Evolutionary conservation across 2,888 invertebrate genomes (phyloP), one percentile per base, ranked within the genome.

Genomic region (Drosophila monieri): DNA sequence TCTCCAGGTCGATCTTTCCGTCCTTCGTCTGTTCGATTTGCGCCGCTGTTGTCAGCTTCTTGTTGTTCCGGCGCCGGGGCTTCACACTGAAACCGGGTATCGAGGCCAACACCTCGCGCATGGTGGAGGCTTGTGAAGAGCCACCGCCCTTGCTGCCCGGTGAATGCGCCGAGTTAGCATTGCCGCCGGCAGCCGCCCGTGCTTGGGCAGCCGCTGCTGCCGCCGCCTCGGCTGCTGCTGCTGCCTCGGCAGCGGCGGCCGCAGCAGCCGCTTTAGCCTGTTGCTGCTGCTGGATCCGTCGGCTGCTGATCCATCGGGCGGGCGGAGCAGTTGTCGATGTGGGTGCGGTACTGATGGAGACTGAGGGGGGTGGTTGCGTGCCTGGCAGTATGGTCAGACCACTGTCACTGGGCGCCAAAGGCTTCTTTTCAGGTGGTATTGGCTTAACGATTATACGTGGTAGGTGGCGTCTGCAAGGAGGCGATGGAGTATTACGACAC

Each of bases 1-100:
- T 98, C 92, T 98, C 98, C 86, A 99, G 93, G 92, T 99, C 98
- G 77, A 99, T 96, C 90, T 96, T 96, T 55, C 98, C 98, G 92
- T 98, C 97, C 92, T 96, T 96, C 43, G 97, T 97, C 92, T 97
- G 97, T 89, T 97, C 97, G 74, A 98, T 93, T 92, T 98, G 98
- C 74, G 98, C 98, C 46, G 98, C 97, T 69, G 97, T 96, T 37
- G 97, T 97, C 78, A 97, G 92, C 91, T 97, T 96, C 90, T 97
- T 96, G 69, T 95, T 95, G 71, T 95, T 95, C 44, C 92, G 89
- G 41, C 91, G 87, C 90, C 96, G 95, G 54, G 95, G 95, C 88
- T 96, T 96, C 59, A 96, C 93, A 91, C 95, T 95, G 90, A 97
- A 97, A n/a, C 97, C 97, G 52, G 97, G 97, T 89, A 97, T 96